Evolutionary conservation across 1,140 invertebrate genomes (phyloP), one percentile per base, ranked within the genome.

Genomic region (Lordiphosa collinella): DNA sequence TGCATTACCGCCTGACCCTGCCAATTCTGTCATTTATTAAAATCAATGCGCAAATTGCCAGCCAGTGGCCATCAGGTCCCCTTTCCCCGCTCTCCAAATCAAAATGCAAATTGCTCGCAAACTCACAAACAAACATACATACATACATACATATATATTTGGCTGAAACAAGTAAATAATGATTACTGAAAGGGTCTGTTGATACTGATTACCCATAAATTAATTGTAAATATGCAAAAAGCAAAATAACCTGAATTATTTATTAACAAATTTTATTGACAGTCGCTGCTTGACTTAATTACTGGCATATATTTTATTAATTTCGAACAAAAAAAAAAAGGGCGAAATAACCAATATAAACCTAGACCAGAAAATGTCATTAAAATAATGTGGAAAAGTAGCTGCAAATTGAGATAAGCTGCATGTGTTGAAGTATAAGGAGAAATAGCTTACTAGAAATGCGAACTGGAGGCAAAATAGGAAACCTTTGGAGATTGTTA

Each of bases 211-310:
- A 76, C 76, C 76, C 76, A 80, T 80, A 82, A 80, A 84, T 82
- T 75, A 80, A 80, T 82, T 80, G 76, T 82, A 76, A 82, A 80
- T 80, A 80, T 76, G 76, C 76, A 82, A 76, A 80, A 80, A 80
- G 76, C 62, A 86, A 86, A 80, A 76, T 86, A 75, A 66, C 59
- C 72, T 86, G 82, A 86, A 86, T 86, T 86, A 86, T 86, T 86
- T 80, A 86, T 86, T 82, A 73, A 86, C 72, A 86, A 86, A 86
- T 74, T 86, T 86, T 86, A 86, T 86, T 80, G 82, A 86, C 82
- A 82, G 75, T 86, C 72, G 61, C 75, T 80, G 82, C 82, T 86
- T 82, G 82, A 86, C 82, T 86, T 86, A 86, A 86, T 86, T 86
- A 86, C 82, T 74, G 82, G 72, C 72, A 74, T 73, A 85, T 86